Conservation (phyloP, 2,113 vertebrate species). For the Perca fluviatilis region DNA sequence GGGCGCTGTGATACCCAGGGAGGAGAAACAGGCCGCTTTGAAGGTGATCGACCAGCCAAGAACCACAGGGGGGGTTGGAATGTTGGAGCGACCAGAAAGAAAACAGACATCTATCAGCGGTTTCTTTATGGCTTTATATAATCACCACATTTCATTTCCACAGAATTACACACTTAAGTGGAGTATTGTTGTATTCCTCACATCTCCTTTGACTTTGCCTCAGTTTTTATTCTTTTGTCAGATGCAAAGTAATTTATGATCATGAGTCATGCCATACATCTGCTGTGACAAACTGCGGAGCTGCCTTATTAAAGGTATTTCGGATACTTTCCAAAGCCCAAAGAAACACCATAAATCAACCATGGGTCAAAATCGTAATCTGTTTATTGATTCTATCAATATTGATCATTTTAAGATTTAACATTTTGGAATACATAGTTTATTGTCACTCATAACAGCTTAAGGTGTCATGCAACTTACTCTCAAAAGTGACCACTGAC, state of each 20-base stretch:
- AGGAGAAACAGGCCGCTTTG: conserved; percentile 43
- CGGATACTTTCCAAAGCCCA: background rate
- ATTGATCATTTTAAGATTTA: background rate
- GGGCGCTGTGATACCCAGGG: conserved; percentile 21
- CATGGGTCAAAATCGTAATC: background rate
- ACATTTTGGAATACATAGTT: background rate
- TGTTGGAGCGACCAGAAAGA: conserved; percentile 18
- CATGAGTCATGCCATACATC: background rate
- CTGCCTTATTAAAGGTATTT: background rate
- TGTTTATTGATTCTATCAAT: background rate
- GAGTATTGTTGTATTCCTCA: background rate
- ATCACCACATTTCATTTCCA: conserved; percentile 5
- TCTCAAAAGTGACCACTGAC: background rate
- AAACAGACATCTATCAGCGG: conserved; percentile 27
- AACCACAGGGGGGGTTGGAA: conserved; percentile 19
- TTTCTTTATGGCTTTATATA: conserved; percentile 13
- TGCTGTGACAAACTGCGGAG: background rate
- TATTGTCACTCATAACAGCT: background rate
- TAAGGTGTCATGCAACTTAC: background rate
- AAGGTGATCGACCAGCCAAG: conserved; percentile 52
- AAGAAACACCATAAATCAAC: background rate
- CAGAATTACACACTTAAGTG: background rate
- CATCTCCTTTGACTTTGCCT: conserved; percentile 3
- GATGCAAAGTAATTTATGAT: conserved; percentile 18
- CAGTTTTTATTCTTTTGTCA: conserved; percentile 12